phyloP scores from a whole-genome alignment of 1,140 invertebrate species.

The Leguminivora glycinivorella region DNA sequence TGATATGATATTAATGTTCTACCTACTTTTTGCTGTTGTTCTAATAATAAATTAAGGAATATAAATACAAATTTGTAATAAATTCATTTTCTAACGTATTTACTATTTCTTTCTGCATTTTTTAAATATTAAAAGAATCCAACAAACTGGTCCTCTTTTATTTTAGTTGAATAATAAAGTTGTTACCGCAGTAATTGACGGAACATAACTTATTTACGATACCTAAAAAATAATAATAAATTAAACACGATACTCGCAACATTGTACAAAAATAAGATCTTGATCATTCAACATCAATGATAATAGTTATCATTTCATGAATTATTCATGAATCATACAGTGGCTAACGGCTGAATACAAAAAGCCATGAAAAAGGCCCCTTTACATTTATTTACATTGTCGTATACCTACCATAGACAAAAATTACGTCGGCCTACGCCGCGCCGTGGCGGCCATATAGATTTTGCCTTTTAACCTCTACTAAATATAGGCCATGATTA shows the following conservation, averaged over 20 bases:
- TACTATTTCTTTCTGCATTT: conserved; percentile 74
- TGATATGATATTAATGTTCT: not conserved
- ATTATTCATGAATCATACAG: too few species aligned
- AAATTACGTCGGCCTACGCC: not conserved
- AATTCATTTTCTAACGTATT: conserved; percentile 73
- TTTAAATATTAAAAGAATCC: conserved; percentile 69
- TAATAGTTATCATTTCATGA: too few species aligned
- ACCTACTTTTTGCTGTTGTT: conserved; percentile 33
- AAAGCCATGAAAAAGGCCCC: too few species aligned
- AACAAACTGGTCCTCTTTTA: conserved; percentile 40
- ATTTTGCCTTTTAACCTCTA: conserved; percentile 12
- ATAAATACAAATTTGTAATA: conserved; percentile 75
- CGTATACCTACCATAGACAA: not conserved
- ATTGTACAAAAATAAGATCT: too few species aligned
- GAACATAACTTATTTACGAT: too few species aligned
- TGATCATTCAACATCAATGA: too few species aligned
- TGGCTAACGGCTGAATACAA: too few species aligned
- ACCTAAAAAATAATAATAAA: too few species aligned
- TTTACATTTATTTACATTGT: not conserved
- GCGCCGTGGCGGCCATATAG: conserved; percentile 4
- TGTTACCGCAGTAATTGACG: not conserved
- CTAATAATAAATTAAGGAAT: conserved; percentile 27
- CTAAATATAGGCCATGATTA: not conserved
- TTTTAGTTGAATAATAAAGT: not conserved
- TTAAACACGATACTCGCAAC: too few species aligned